Evolutionary conservation across 2,113 vertebrate genomes (phyloP), one percentile per base, ranked within the genome.

Genomic region (Cygnus atratus): DNA sequence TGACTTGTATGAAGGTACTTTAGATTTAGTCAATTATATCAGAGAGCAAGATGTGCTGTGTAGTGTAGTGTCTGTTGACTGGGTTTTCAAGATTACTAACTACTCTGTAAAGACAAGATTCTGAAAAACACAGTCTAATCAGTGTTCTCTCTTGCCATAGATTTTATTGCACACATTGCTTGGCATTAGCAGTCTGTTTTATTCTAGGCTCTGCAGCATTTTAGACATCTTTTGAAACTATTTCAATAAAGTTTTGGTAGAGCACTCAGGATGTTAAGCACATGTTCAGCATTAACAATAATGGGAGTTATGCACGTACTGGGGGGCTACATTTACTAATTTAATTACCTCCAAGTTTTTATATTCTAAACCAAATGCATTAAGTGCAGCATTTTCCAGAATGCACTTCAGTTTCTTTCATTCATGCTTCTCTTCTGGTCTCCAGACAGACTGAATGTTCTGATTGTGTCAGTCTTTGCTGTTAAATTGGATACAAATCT

Each of bases 401-500:
- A 88, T n/a, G 19, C 26, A 37, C 91, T 95, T 43, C 37, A 73
- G 29, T 39, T 73, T 79, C 76, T 94, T 96, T 85, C 90, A 92
- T 95, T 96, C 92, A 94, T 72, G 19, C 10, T 61, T 95, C 87
- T 74, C 37, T 88, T 85, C 22, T 20, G 4, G 31, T 88, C 91
- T 93, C 74, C 58, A 92, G 86, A 77, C 80, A 95, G 84, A 94
- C 80, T 54, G 62, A 83, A 72, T 87, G 96, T 95, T 93, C 94
- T 73, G 55, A 74, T 88, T 2, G 0, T 96, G 93, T 90, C 96
- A 94, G 25, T 85, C 85, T 94, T 88, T 91, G 63, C 77, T 88
- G 78, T 50, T 91, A 95, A 96, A 97, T 81, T 96, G 80, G 88
- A 44, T 92, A 94, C 84, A 97, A 97, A 92, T 79, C 78, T 94